Conservation (phyloP, 2,113 vertebrate genomes). For the Steatornis caripensis region DNA sequence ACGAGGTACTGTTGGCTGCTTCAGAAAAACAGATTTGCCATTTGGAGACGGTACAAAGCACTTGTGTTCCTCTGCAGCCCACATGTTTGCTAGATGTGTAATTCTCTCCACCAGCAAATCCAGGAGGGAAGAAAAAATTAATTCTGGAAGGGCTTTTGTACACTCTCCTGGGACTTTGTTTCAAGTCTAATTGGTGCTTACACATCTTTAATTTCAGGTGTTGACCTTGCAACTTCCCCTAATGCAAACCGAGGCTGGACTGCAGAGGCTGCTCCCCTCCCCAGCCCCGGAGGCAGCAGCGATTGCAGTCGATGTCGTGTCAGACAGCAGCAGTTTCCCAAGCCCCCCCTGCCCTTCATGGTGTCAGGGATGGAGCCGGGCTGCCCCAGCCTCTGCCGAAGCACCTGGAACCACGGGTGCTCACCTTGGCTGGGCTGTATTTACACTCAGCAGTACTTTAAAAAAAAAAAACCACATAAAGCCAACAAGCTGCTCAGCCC, state of each 20-base stretch:
- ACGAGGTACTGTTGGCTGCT: accelerated
- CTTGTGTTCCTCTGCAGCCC: neutral
- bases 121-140: neutral
- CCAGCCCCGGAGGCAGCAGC: neutral
- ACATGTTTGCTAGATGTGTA: neutral
- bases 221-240: neutral
- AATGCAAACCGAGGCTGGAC: neutral
- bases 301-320: accelerated
- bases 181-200: neutral
- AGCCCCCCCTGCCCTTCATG: accelerated
- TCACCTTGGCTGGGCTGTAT: accelerated
- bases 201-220: neutral
- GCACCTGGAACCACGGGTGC: no score
- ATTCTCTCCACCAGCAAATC: neutral
- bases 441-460: neutral
- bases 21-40: neutral
- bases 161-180: neutral
- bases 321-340: accelerated
- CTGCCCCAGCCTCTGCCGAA: neutral
- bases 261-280: neutral
- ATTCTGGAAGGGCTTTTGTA: neutral
- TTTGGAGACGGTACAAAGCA: neutral
- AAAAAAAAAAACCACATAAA: neutral
- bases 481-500: neutral
- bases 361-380: neutral